These are phyloP conservation scores for Nyctibius bracteatus DNA, from an alignment of 2,113 vertebrate genomes.

Conservation along the genomic window DNA sequence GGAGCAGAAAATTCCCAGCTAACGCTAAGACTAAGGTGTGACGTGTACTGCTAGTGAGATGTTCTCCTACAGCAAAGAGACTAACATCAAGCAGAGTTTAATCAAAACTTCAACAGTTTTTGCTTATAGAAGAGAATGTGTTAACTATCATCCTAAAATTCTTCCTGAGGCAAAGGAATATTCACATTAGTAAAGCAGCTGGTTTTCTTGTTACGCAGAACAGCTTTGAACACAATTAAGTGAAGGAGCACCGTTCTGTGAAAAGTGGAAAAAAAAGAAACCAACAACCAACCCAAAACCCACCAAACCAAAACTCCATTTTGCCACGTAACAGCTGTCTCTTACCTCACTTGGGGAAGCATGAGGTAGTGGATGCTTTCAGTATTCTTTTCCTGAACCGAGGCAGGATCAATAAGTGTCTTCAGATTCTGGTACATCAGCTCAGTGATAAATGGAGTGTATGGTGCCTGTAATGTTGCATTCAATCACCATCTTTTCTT, in stretches of 20 bases:
- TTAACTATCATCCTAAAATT: neutral
- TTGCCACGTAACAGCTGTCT: neutral
- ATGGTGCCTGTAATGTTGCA: slow-evolving; percentile 85
- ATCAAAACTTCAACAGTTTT: neutral
- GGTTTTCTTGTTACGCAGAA: neutral
- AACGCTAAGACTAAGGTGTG: neutral
- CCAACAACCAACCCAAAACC: neutral
- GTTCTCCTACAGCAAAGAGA: neutral
- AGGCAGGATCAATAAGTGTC: slow-evolving; percentile 84
- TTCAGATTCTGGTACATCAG: slow-evolving; percentile 97
- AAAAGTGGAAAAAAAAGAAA: neutral
- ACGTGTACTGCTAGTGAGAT: neutral
- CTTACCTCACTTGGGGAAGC: slow-evolving; percentile 90
- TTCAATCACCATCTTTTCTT: neutral
- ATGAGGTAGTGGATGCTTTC: slow-evolving; percentile 97
- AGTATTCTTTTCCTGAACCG: slow-evolving; percentile 86
- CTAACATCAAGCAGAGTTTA: neutral
- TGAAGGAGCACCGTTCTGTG: neutral
- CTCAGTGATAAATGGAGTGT: slow-evolving; percentile 97
- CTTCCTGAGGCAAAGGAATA: neutral
- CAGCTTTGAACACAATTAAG: neutral
- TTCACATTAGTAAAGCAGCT: neutral
- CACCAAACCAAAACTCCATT: neutral
- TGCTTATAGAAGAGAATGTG: neutral
- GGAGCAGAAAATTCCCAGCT: neutral